Evolutionary conservation across 2,113 vertebrate species (phyloP).

Genomic region (Guaruba guarouba): DNA sequence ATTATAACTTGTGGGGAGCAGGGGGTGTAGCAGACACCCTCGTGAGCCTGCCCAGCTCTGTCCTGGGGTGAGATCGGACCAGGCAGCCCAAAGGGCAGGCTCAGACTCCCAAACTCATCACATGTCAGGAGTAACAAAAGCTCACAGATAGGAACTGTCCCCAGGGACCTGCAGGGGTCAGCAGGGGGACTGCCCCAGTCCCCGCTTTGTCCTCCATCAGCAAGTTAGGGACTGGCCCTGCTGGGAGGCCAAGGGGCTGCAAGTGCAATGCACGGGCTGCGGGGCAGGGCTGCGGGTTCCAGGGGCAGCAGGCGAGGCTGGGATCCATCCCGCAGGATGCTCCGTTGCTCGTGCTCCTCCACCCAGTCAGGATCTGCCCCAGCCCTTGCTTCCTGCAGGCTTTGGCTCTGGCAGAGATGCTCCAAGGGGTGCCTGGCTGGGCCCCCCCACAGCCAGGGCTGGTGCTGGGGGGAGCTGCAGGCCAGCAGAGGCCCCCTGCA

Average conservation of each 20-base stretch:
- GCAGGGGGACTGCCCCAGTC: too few relatives aligned
- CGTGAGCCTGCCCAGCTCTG: background rate
- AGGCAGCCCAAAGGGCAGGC: background rate
- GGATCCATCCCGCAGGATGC: rapidly evolving
- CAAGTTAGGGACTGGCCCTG: rapidly evolving
- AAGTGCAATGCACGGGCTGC: background rate
- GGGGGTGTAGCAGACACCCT: rapidly evolving
- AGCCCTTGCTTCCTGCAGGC: too few relatives aligned
- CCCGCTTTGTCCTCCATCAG: background rate
- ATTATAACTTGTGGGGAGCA: background rate
- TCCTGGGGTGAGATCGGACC: background rate
- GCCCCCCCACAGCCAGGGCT: too few relatives aligned
- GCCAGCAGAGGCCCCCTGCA: rapidly evolving
- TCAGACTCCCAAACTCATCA: background rate
- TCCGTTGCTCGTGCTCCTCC: rapidly evolving
- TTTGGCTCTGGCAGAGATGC: background rate
- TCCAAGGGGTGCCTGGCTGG: too few relatives aligned
- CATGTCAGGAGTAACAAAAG: background rate
- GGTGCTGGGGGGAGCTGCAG: background rate
- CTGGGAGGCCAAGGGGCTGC: background rate
- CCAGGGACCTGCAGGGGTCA: background rate
- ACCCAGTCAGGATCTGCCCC: rapidly evolving
- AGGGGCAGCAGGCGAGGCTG: rapidly evolving
- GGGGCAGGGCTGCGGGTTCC: background rate
- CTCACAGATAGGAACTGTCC: background rate